phyloP scores from a whole-genome alignment of 2,888 invertebrate genomes.

The Corythucha ciliata region DNA sequence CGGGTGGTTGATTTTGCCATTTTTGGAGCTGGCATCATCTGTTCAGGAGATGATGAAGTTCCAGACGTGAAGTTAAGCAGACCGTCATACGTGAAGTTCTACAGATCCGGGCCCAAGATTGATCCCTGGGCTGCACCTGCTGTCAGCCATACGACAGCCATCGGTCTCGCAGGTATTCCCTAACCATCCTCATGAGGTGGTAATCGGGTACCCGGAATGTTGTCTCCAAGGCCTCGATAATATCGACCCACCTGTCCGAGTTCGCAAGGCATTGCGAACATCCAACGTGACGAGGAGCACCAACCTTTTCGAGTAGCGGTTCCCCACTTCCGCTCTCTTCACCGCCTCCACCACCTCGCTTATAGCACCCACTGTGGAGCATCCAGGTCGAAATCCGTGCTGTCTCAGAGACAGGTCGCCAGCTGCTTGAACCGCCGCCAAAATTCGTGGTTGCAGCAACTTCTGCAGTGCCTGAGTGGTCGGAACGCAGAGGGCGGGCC shows the following conservation, averaged over 20 bases:
- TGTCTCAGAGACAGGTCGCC: conserved; percentile 30
- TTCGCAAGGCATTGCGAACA: conserved; percentile 31
- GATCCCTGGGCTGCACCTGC: conserved; percentile 32
- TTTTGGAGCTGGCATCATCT: too few species aligned
- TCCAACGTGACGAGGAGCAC: conserved; percentile 28
- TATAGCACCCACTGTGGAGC: conserved; percentile 29
- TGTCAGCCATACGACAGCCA: conserved; percentile 8
- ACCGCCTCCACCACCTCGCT: conserved; percentile 21
- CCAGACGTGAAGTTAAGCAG: conserved; percentile 19
- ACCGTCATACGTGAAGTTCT: conserved; percentile 33
- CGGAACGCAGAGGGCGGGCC: conserved; percentile 19
- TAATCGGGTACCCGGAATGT: conserved; percentile 26
- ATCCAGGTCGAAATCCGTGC: conserved; percentile 29
- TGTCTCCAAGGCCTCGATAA: conserved; percentile 25
- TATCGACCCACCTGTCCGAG: conserved; percentile 29
- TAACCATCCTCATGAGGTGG: conserved; percentile 28
- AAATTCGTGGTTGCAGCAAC: conserved; percentile 34
- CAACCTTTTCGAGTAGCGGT: conserved; percentile 16
- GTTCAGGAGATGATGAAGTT: too few species aligned
- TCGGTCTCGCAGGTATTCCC: conserved; percentile 30
- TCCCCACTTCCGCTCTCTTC: not conserved
- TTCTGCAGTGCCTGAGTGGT: conserved; percentile 29
- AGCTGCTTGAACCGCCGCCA: conserved; percentile 26
- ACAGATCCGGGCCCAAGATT: conserved; percentile 22
- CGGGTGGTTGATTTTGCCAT: too few species aligned